Evolutionary conservation across 2,797 vertebrate species (phyloP).

Genomic region (Capromys pilorides): DNA sequence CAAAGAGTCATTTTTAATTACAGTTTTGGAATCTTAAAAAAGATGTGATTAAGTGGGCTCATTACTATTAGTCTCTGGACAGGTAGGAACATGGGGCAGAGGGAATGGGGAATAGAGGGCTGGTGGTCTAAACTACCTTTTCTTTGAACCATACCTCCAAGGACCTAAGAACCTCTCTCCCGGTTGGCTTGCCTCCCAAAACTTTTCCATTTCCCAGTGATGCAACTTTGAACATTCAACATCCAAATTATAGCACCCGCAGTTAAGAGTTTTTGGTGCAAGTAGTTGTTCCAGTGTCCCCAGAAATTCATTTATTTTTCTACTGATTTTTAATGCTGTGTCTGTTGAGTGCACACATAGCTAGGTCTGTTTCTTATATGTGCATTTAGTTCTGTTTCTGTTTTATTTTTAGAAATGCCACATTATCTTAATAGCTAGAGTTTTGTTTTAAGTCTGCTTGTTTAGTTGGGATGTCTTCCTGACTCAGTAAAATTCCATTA

Average conservation of each 20-base stretch:
- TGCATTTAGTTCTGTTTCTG: not conserved
- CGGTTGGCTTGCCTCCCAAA: not conserved
- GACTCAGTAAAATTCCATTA: constrained; percentile 15
- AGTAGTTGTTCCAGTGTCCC: not conserved
- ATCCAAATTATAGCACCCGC: not conserved
- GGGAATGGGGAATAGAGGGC: not conserved
- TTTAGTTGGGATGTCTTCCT: not conserved
- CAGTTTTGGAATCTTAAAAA: not conserved
- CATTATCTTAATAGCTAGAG: not conserved
- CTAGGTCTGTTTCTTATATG: not conserved
- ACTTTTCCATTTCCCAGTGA: not conserved
- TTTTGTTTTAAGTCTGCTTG: not conserved
- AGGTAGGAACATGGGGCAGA: not conserved
- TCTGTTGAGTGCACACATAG: not conserved
- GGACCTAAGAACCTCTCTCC: not conserved
- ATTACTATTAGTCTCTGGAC: not conserved
- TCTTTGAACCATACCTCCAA: not conserved
- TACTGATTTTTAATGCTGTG: not conserved
- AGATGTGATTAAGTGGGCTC: not conserved
- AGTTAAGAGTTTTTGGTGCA: not conserved
- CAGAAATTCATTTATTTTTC: not conserved
- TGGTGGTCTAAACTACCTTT: not conserved
- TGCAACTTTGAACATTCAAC: not conserved
- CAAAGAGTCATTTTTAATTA: not conserved
- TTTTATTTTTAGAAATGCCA: not conserved